Conservation (phyloP, 2,113 vertebrate genomes). For the Periophthalmus modestus region DNA sequence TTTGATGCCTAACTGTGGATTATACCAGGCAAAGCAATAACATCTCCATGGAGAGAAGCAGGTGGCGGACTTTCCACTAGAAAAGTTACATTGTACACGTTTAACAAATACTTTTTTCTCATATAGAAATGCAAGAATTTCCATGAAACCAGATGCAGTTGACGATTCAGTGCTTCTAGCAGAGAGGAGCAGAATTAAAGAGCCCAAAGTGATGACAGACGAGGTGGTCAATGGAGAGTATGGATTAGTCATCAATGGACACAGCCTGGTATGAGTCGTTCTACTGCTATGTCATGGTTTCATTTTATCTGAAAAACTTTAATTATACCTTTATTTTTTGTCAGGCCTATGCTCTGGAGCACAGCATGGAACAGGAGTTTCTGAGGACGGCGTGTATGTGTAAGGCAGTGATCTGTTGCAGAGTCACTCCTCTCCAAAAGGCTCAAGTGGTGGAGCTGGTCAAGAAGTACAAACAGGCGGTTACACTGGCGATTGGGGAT, state of each 20-base stretch:
- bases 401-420: slow-evolving; percentile 91
- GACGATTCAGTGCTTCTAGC: slow-evolving; percentile 62
- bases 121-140: slow-evolving; percentile 78
- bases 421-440: slow-evolving; percentile 95
- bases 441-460: slow-evolving; percentile 95
- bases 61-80: no score
- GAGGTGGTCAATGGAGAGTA: slow-evolving; percentile 84
- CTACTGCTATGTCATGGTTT: not conserved
- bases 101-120: not conserved
- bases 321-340: not conserved
- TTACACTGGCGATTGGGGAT: slow-evolving; percentile 93
- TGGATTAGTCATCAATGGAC: slow-evolving; percentile 90
- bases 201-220: slow-evolving; percentile 70
- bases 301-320: not conserved
- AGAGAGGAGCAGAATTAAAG: slow-evolving; percentile 53
- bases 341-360: slow-evolving; percentile 88
- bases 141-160: slow-evolving; percentile 81
- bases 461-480: slow-evolving; percentile 88
- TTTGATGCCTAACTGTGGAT: not conserved
- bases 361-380: slow-evolving; percentile 85
- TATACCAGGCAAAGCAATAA: not conserved
- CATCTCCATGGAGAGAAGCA: no score
- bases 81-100: no score
- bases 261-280: slow-evolving; percentile 84
- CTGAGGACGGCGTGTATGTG: slow-evolving; percentile 88